Conservation (phyloP, 2,113 vertebrate species). For the Jacana jacana region DNA sequence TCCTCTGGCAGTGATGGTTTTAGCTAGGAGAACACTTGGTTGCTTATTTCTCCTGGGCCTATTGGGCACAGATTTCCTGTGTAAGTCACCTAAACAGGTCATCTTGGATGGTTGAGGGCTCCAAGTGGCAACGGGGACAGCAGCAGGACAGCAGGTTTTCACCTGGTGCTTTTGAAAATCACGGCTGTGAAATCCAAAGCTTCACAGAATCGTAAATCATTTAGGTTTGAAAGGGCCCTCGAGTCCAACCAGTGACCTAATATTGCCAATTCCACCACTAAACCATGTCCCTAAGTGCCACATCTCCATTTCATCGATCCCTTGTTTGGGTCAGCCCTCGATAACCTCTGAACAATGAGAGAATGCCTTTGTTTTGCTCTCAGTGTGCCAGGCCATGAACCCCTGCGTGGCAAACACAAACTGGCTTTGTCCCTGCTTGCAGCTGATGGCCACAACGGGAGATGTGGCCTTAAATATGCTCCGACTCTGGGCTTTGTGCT, state of each 20-base stretch:
- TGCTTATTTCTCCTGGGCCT: background rate
- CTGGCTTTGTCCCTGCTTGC: background rate
- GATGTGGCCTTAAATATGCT: background rate
- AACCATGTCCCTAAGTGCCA: background rate
- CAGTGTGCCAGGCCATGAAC: background rate
- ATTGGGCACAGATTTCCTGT: background rate
- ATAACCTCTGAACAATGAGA: background rate
- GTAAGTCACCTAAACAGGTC: background rate
- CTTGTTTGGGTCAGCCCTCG: background rate
- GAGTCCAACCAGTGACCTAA: background rate
- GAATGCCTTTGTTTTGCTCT: background rate
- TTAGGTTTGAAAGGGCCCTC: background rate
- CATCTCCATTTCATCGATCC: rapidly evolving
- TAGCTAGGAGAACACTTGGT: background rate
- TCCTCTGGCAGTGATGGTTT: background rate
- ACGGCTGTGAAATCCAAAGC: background rate
- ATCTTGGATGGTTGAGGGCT: background rate
- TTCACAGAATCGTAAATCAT: background rate
- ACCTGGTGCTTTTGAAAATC: too few species aligned
- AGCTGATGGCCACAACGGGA: background rate
- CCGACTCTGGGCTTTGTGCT: background rate
- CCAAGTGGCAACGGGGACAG: background rate
- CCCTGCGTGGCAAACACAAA: background rate
- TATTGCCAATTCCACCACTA: background rate
- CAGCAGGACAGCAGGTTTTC: background rate